Evolutionary conservation across 2,797 vertebrate species (phyloP), one percentile per base, ranked within the genome.

Genomic region (Philypnodon macrostomus): DNA sequence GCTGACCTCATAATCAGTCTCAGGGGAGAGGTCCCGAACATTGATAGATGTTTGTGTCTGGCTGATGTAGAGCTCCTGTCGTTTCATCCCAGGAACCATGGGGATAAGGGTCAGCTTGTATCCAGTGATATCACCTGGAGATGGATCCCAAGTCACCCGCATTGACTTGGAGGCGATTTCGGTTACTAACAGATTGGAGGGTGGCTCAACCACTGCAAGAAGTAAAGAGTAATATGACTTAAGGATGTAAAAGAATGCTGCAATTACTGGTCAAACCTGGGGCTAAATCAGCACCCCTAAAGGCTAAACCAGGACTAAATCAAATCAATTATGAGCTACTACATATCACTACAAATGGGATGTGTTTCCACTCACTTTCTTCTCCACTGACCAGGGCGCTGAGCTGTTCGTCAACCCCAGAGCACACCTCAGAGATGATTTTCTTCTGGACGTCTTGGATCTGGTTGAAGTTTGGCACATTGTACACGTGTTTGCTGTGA

Each of bases 161-260:
- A 99, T 88, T 12, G 94, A 96, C 75, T 97, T 97, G 14, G 97
- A 97, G 26, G 95, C 91, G 40, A 96, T 85, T 77, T 98, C 94
- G 16, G 79, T 90, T 30, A 96, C 94, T 63, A 92, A 85, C 40
- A 99, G 81, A 75, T 95, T 94, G 61, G 87, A 88, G 52, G 96
- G 90, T 73, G 95, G 88, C 40, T 98, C 96, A 55, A 99, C 88
- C 85, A 90, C 97, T 99, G 42, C 67, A 79, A 75, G 27, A 33
- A 62, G 58, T 9, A 2, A 11, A 21, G 5, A 12, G 6, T 47
- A 10, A 31, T 4, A n/a, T n/a, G n/a, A n/a, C n/a, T n/a, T n/a
- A n/a, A n/a, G n/a, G n/a, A n/a, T n/a, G n/a, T n/a, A n/a, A n/a
- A n/a, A n/a, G n/a, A n/a, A n/a, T n/a, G n/a, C n/a, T n/a, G n/a